Conservation (phyloP, 2,888 invertebrate species). For the Holacanthella duospinosa region DNA sequence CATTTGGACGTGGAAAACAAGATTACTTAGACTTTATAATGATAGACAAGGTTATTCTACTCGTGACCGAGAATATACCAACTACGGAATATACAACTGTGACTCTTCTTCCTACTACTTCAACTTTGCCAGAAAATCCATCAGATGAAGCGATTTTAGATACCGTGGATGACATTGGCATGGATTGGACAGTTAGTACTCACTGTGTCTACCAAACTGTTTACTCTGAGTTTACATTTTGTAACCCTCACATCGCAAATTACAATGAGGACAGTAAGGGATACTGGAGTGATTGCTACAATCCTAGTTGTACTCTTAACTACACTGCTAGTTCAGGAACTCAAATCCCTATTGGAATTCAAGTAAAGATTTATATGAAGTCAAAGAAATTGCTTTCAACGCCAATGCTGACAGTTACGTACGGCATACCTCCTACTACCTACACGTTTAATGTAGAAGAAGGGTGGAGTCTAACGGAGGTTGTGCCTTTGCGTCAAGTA, state of each 20-base stretch:
- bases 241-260: background rate
- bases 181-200: too few relatives aligned
- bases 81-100: background rate
- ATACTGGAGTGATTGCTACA: background rate
- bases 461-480: too few relatives aligned
- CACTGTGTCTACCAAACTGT: background rate
- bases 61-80: background rate
- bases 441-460: too few relatives aligned
- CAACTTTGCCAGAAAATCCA: background rate
- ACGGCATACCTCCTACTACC: too few relatives aligned
- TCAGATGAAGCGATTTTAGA: background rate
- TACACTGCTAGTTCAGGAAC: background rate
- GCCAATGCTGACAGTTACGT: too few relatives aligned
- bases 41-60: background rate
- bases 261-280: background rate
- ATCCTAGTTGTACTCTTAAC: background rate
- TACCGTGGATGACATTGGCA: background rate
- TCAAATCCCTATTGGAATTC: background rate
- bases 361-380: too few relatives aligned
- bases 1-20: background rate
- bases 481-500: too few relatives aligned
- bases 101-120: background rate
- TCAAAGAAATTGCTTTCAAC: too few relatives aligned
- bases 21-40: background rate
- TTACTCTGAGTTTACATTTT: background rate